Evolutionary conservation across 2,797 vertebrate genomes (phyloP).

Genomic region (Distichodus sexfasciatus): DNA sequence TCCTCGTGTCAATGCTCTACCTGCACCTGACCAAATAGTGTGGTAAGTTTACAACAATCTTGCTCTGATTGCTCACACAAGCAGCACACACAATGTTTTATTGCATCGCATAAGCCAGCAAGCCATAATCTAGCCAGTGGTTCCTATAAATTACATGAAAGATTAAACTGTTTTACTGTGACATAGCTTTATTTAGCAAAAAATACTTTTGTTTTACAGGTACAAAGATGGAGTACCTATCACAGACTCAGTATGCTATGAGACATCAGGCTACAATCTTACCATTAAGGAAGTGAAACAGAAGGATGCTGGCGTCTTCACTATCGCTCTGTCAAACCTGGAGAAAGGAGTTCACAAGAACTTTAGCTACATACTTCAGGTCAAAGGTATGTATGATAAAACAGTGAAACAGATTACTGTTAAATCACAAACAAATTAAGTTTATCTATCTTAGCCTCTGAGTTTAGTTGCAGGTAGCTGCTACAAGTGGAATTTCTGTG

Average conservation of each 20-base stretch:
- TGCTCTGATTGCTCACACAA: neutral
- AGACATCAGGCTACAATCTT: slow-evolving; percentile 66
- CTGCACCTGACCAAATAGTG: slow-evolving; percentile 62
- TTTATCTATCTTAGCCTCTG: slow-evolving; percentile 38
- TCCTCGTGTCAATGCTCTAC: slow-evolving; percentile 78
- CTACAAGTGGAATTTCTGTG: slow-evolving; percentile 70
- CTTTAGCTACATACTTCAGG: slow-evolving; percentile 80
- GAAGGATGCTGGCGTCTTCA: slow-evolving; percentile 81
- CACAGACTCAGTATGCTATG: slow-evolving; percentile 73
- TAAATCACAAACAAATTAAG: neutral
- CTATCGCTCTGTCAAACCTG: slow-evolving; percentile 73
- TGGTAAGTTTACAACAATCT: slow-evolving; percentile 70
- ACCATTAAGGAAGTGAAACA: slow-evolving; percentile 73
- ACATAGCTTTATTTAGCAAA: too few species aligned
- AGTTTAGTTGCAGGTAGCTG: slow-evolving; percentile 68
- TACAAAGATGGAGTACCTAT: slow-evolving; percentile 82
- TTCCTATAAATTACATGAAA: neutral
- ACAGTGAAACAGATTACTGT: neutral
- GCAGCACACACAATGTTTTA: neutral
- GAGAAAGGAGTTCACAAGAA: slow-evolving; percentile 71
- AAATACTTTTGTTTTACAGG: slow-evolving; percentile 69
- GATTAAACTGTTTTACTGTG: neutral
- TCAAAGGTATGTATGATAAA: slow-evolving; percentile 73
- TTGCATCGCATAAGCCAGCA: too few species aligned
- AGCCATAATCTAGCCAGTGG: neutral